A percentile compares a stretch with the other conserved stretches of the same genome.
Conservation (phyloP, 1,140 invertebrate genomes). For the Pachyrhynchus sulphureomaculatus region DNA sequence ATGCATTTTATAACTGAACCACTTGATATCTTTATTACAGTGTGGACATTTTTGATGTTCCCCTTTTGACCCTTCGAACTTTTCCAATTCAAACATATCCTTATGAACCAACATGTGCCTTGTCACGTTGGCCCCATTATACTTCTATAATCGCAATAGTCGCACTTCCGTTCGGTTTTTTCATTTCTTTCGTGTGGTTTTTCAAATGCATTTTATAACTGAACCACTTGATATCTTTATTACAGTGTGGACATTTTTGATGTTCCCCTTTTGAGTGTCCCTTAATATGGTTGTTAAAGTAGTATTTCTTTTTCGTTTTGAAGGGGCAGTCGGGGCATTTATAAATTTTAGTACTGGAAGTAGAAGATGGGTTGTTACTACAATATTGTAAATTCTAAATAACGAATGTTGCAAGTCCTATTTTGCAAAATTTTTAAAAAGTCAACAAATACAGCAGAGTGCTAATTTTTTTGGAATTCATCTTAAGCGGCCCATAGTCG, state of each 20-base stretch:
- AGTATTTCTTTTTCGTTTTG: constrained; percentile 16
- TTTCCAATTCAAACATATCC: not conserved
- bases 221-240: constrained; percentile 15
- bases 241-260: constrained; percentile 11
- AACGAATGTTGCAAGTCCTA: not conserved
- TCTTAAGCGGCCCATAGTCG: too few species aligned
- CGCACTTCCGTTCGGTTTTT: constrained; percentile 14
- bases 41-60: not conserved
- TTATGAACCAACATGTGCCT: constrained; percentile 10
- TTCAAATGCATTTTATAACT: constrained; percentile 21
- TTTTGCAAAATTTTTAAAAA: not conserved
- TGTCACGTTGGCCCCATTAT: constrained; percentile 21
- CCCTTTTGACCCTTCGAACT: constrained; percentile 4
- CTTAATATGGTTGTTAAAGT: constrained; percentile 14
- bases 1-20: not conserved
- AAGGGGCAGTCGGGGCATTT: constrained; percentile 10
- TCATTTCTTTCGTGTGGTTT: constrained; percentile 12
- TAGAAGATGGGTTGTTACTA: not conserved
- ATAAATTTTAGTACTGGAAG: not conserved
- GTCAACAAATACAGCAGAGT: too few species aligned
- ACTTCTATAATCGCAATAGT: constrained; percentile 11
- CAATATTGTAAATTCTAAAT: not conserved
- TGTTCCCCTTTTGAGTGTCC: not conserved
- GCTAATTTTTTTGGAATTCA: too few species aligned
- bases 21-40: not conserved